These are phyloP conservation scores for Bovichtus variegatus DNA, from an alignment of 2,797 vertebrate species.

Conservation along the genomic window DNA sequence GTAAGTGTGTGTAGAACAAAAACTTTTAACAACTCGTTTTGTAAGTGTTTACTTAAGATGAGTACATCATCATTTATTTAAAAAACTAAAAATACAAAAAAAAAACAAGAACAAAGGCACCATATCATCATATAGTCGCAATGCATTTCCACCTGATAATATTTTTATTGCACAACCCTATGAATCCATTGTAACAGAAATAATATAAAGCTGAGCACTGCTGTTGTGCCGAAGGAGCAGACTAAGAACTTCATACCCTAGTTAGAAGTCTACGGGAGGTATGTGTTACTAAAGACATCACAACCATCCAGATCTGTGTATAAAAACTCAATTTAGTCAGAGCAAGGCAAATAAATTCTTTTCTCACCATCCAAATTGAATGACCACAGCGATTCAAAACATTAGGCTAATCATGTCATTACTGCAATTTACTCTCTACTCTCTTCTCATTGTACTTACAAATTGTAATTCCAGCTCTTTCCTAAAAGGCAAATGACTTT, in stretches of 20 bases:
- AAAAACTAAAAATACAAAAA: no score
- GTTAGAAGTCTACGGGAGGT: background rate
- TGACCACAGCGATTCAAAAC: conserved; percentile 4
- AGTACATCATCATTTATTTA: background rate
- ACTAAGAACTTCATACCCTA: background rate
- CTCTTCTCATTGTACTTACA: background rate
- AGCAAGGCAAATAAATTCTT: background rate
- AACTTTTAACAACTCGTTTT: background rate
- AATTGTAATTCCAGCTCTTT: background rate
- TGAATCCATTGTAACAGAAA: background rate
- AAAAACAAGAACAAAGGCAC: background rate
- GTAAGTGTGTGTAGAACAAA: no score
- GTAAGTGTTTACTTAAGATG: background rate
- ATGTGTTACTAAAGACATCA: background rate
- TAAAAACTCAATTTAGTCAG: background rate
- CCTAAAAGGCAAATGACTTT: background rate
- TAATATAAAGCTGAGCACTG: background rate
- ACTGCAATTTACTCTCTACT: background rate
- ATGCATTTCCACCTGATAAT: background rate
- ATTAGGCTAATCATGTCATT: conserved; percentile 1
- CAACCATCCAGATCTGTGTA: background rate
- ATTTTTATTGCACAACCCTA: background rate
- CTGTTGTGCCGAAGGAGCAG: background rate
- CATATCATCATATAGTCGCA: background rate
- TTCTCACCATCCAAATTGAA: conserved; percentile 6